A percentile compares a stretch with the other conserved stretches of the same genome.
These are phyloP conservation scores for Scaptomyza reducta DNA, from an alignment of 2,888 invertebrate genomes.

Conservation along the genomic window DNA sequence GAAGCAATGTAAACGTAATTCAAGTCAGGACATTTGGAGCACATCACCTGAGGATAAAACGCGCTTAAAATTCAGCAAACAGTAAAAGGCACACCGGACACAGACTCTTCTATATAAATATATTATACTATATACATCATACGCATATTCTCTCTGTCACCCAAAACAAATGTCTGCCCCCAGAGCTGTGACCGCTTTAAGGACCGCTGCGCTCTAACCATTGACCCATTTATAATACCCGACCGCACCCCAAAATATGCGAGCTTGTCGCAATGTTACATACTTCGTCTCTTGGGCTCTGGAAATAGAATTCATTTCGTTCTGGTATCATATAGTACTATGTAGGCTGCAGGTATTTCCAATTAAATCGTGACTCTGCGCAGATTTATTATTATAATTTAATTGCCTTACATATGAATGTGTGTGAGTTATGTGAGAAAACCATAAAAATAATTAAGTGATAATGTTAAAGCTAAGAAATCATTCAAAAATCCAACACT, in stretches of 20 bases:
- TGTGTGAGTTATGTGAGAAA: too few species aligned
- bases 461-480: too few species aligned
- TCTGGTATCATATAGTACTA: neutral
- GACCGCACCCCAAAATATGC: neutral
- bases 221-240: neutral
- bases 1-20: constrained; percentile 44
- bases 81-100: constrained; percentile 30
- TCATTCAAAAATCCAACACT: too few species aligned
- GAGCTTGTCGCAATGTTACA: neutral
- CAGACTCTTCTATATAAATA: neutral
- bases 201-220: neutral
- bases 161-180: neutral
- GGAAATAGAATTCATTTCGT: neutral
- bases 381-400: neutral
- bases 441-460: too few species aligned
- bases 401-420: neutral
- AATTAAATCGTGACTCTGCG: neutral
- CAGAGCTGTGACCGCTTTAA: neutral
- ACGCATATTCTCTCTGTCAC: neutral
- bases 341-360: neutral
- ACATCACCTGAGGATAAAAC: constrained; percentile 44
- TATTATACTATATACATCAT: neutral
- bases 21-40: constrained; percentile 59
- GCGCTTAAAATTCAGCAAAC: constrained; percentile 58
- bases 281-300: neutral